Evolutionary conservation across 2,797 vertebrate genomes (phyloP).

Genomic region (Epinephelus coioides): DNA sequence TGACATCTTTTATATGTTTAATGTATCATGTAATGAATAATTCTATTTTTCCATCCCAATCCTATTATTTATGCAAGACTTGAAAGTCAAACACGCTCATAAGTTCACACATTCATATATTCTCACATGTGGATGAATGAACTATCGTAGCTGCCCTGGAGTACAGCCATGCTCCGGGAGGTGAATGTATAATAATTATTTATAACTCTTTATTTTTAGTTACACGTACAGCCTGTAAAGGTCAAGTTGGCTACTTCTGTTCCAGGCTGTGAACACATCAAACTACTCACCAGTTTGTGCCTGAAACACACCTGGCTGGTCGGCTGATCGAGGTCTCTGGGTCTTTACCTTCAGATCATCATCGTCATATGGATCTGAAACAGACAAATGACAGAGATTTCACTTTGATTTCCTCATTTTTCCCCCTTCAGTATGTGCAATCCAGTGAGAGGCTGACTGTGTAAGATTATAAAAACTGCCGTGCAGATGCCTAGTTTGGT

Average conservation of each 20-base stretch:
- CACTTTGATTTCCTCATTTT: background rate
- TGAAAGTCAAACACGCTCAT: conserved; percentile 20
- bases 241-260: conserved; percentile 28
- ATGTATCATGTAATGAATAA: conserved; percentile 48
- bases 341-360: conserved; percentile 98
- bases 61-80: conserved; percentile 48
- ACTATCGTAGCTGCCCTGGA: background rate
- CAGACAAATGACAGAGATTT: background rate
- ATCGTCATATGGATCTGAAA: conserved; percentile 92
- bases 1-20: conserved; percentile 37
- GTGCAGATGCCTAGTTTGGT: background rate
- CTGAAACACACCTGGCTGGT: conserved; percentile 98
- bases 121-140: conserved; percentile 18
- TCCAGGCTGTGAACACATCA: conserved; percentile 32
- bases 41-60: conserved; percentile 27
- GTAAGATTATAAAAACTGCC: background rate
- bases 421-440: background rate
- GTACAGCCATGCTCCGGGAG: background rate
- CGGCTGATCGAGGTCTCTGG: conserved; percentile 96
- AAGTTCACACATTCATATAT: conserved; percentile 20
- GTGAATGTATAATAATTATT: conserved; percentile 18
- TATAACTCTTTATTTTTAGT: background rate
- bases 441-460: background rate
- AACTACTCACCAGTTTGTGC: conserved; percentile 95
- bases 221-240: conserved; percentile 17